phyloP scores from a whole-genome alignment of 1,140 invertebrate species.

The Phymastichus coffea region DNA sequence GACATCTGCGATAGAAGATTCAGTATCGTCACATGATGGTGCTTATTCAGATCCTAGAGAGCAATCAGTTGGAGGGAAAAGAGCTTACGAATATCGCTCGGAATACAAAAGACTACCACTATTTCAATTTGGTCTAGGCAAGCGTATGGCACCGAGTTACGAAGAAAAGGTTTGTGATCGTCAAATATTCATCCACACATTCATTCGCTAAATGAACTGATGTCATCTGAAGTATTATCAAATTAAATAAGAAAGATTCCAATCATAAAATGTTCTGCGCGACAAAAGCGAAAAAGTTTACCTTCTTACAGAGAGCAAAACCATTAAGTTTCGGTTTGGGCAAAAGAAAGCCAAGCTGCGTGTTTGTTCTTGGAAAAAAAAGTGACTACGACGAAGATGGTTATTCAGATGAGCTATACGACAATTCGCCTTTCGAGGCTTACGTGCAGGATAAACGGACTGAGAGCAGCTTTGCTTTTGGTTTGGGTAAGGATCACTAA shows the following conservation, averaged over 20 bases:
- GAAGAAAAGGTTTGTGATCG: slow-evolving; percentile 40
- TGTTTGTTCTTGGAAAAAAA: slow-evolving; percentile 56
- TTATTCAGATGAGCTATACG: slow-evolving; percentile 17
- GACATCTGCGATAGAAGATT: slow-evolving; percentile 35
- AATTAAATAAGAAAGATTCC: no score
- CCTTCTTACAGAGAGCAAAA: slow-evolving; percentile 37
- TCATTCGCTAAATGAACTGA: no score
- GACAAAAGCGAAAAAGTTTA: no score
- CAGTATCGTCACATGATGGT: slow-evolving; percentile 12
- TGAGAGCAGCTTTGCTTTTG: slow-evolving; percentile 22
- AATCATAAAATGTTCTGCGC: no score
- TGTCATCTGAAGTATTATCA: no score
- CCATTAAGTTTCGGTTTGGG: slow-evolving; percentile 63
- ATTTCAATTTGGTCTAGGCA: slow-evolving; percentile 68
- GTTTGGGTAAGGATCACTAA: slow-evolving; percentile 9
- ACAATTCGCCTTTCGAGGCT: slow-evolving; percentile 27
- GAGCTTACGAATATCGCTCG: slow-evolving; percentile 65
- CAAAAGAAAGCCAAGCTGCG: slow-evolving; percentile 56
- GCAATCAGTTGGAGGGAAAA: slow-evolving; percentile 55
- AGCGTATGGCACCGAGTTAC: slow-evolving; percentile 50
- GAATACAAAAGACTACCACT: slow-evolving; percentile 67
- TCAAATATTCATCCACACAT: no score
- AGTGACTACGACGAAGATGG: slow-evolving; percentile 20
- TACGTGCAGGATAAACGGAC: slow-evolving; percentile 38
- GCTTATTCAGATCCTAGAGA: slow-evolving; percentile 1